Conservation (phyloP, 2,888 invertebrate species). For the Campoplex nolae region DNA sequence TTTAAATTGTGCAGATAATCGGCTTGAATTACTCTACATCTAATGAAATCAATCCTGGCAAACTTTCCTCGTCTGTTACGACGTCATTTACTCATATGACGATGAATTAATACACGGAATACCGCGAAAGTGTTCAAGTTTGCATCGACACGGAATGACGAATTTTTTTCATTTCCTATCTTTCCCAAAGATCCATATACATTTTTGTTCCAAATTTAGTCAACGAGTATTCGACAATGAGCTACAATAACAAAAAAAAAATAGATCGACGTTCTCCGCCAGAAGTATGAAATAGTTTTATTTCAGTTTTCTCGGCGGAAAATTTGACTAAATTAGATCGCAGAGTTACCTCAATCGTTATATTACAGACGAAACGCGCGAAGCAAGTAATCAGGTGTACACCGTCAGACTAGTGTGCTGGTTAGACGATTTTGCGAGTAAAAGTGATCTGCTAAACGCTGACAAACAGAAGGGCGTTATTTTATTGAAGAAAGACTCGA, state of each 20-base stretch:
- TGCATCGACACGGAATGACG: no score
- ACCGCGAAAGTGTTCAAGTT: no score
- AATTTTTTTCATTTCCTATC: no score
- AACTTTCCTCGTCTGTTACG: no score
- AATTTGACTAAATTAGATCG: background rate
- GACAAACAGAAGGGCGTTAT: constrained; percentile 11
- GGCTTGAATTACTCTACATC: background rate
- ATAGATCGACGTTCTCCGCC: background rate
- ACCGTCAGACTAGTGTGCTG: constrained; percentile 23
- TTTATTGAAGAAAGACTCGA: background rate
- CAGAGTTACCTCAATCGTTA: background rate
- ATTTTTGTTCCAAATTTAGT: background rate
- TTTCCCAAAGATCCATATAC: background rate
- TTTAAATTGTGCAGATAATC: background rate
- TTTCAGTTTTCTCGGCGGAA: no score
- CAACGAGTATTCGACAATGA: background rate
- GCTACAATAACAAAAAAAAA: background rate
- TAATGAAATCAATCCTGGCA: no score
- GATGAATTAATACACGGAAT: no score
- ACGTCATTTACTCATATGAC: no score
- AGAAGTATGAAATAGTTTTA: background rate
- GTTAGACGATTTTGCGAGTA: background rate
- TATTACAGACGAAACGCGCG: constrained; percentile 1
- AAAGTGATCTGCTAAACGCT: constrained; percentile 5
- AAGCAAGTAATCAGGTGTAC: constrained; percentile 36